phyloP scores from a whole-genome alignment of 2,888 invertebrate species.

The Fragum fragum region DNA sequence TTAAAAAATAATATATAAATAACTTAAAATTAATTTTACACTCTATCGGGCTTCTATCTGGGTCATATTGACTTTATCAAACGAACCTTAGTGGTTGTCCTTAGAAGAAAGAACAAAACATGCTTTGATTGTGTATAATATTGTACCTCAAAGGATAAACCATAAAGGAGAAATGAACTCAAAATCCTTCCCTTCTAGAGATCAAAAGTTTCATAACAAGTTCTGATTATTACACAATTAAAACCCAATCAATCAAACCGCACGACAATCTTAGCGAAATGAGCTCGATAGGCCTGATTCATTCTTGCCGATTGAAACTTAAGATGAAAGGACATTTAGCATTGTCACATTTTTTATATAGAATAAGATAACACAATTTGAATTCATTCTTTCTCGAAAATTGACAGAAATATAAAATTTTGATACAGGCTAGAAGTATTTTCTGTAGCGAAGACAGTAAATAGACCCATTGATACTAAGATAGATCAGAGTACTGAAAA shows the following conservation, averaged over 20 bases:
- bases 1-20: no score
- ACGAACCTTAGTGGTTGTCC: neutral
- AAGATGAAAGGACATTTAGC: neutral
- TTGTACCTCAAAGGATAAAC: neutral
- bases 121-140: neutral
- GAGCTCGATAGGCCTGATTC: neutral
- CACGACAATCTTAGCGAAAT: neutral
- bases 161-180: neutral
- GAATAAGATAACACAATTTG: no score
- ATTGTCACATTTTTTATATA: no score
- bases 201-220: slow-evolving; percentile 12
- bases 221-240: slow-evolving; percentile 24
- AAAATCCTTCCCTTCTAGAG: neutral
- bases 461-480: no score
- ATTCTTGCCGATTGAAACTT: neutral
- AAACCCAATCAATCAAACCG: slow-evolving; percentile 12
- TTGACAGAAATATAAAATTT: no score
- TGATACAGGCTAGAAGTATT: no score
- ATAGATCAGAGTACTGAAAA: no score
- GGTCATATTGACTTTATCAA: no score
- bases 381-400: no score
- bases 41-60: no score
- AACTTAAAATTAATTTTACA: no score
- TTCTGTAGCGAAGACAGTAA: no score
- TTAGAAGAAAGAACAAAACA: neutral